phyloP scores from a whole-genome alignment of 2,888 invertebrate genomes.

The Epistrophella euchroma region DNA sequence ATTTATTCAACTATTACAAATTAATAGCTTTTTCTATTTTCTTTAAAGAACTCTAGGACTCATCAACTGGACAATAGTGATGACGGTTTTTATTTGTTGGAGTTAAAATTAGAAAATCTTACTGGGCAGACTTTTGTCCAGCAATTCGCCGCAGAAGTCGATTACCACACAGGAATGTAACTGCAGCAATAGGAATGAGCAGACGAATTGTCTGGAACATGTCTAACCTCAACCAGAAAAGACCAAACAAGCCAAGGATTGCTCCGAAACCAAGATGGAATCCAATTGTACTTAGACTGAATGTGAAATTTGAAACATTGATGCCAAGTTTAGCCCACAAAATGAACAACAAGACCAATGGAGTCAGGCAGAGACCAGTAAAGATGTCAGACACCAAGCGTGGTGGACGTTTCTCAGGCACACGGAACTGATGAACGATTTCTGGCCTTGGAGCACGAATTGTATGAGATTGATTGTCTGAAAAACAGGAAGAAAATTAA shows the following conservation, averaged over 20 bases:
- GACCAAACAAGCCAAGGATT: slow-evolving; percentile 94
- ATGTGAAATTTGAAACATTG: slow-evolving; percentile 93
- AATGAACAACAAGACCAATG: slow-evolving; percentile 91
- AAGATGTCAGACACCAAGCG: slow-evolving; percentile 95
- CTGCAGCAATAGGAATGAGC: slow-evolving; percentile 91
- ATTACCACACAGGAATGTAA: slow-evolving; percentile 97
- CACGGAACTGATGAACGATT: slow-evolving; percentile 93
- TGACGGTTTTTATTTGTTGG: slow-evolving; percentile 47
- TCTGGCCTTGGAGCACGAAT: slow-evolving; percentile 85
- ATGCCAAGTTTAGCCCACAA: slow-evolving; percentile 95
- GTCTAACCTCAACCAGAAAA: slow-evolving; percentile 96
- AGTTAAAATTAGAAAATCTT: slow-evolving; percentile 44
- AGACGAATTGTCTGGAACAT: slow-evolving; percentile 98
- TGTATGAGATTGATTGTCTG: slow-evolving; percentile 78
- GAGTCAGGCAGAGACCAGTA: slow-evolving; percentile 92
- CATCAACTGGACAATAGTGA: slow-evolving; percentile 42
- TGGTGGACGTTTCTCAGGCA: slow-evolving; percentile 95
- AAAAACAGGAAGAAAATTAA: slow-evolving; percentile 18
- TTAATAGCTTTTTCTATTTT: slow-evolving; percentile 34
- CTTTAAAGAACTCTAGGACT: slow-evolving; percentile 35
- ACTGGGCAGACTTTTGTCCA: slow-evolving; percentile 65
- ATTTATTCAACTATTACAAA: slow-evolving; percentile 45
- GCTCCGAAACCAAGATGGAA: slow-evolving; percentile 96
- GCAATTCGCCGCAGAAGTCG: slow-evolving; percentile 92
- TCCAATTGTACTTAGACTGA: slow-evolving; percentile 91